phyloP scores from a whole-genome alignment of 2,113 vertebrate genomes.

The Notothenia rossii region DNA sequence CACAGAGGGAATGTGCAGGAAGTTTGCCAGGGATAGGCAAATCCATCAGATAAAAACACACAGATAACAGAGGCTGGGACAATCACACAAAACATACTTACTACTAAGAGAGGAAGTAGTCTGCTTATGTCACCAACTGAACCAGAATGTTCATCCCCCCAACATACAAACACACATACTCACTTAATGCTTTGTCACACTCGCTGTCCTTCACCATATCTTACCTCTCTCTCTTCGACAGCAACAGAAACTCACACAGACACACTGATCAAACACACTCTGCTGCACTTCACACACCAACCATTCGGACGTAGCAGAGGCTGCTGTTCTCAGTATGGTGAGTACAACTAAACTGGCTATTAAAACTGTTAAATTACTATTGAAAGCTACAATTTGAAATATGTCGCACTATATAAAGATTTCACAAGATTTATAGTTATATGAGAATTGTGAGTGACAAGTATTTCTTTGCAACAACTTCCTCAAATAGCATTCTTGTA shows the following conservation, averaged over 20 bases:
- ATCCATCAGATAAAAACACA: conserved; percentile 73
- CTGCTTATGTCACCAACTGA: conserved; percentile 40
- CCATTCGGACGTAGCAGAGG: conserved; percentile 9
- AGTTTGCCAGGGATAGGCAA: conserved; percentile 79
- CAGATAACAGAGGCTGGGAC: conserved; percentile 70
- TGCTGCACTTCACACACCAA: background rate
- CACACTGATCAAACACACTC: conserved; percentile 42
- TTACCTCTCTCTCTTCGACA: conserved; percentile 24
- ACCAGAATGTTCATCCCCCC: conserved; percentile 27
- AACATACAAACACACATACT: conserved; percentile 29
- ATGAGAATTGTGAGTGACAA: background rate
- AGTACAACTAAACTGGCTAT: conserved; percentile 61
- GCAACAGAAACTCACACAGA: conserved; percentile 47
- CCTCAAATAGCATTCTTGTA: background rate
- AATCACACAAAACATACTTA: conserved; percentile 32
- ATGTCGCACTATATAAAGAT: background rate
- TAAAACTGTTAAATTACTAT: background rate
- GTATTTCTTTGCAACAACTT: background rate
- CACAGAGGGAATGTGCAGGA: conserved; percentile 53
- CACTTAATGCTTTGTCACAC: conserved; percentile 37
- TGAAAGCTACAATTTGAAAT: background rate
- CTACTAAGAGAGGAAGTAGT: conserved; percentile 78
- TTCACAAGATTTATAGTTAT: background rate
- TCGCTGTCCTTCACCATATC: conserved; percentile 13
- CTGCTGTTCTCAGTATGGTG: conserved; percentile 73